phyloP scores from a whole-genome alignment of 2,888 invertebrate genomes.

The Myopa testacea region DNA sequence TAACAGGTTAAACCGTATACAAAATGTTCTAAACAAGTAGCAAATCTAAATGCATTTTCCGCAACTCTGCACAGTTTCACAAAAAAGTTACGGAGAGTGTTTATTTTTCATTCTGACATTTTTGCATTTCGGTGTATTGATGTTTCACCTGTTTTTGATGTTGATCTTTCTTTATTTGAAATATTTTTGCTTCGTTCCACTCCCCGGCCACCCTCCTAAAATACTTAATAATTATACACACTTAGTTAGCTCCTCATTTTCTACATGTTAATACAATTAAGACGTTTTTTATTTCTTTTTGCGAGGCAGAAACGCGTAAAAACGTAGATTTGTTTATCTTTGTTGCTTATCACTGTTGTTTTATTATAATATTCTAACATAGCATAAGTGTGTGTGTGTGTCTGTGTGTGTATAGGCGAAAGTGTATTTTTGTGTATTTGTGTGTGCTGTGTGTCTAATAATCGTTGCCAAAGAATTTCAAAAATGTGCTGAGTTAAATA shows the following conservation, averaged over 20 bases:
- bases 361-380: not conserved
- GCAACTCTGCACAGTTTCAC: not conserved
- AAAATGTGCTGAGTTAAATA: constrained; percentile 39
- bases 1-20: too few species aligned
- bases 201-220: not conserved
- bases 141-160: not conserved
- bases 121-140: not conserved
- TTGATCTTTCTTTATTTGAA: not conserved
- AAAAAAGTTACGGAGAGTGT: not conserved
- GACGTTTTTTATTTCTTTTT: not conserved
- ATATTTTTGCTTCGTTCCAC: not conserved
- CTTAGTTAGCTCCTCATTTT: not conserved
- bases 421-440: not conserved
- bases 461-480: constrained; percentile 40
- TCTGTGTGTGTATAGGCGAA: not conserved
- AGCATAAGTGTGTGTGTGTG: not conserved
- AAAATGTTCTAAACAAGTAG: not conserved
- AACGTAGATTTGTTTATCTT: not conserved
- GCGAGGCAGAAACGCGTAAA: not conserved
- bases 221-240: not conserved
- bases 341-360: not conserved
- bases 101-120: too few species aligned
- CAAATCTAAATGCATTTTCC: not conserved
- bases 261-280: not conserved
- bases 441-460: constrained; percentile 1